Evolutionary conservation across 2,113 vertebrate species (phyloP).

Genomic region (Butorides virescens): DNA sequence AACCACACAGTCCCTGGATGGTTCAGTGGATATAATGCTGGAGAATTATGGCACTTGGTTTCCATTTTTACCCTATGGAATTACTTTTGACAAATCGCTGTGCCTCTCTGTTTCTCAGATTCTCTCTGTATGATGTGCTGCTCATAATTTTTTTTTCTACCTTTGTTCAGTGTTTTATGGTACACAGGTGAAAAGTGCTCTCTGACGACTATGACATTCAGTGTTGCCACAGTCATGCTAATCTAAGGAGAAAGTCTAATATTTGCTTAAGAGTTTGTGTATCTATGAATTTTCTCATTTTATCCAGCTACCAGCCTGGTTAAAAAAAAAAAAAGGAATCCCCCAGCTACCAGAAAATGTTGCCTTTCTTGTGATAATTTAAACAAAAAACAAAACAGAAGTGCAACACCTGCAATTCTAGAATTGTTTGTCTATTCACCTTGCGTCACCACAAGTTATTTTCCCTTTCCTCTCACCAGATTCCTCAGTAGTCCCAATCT

Average conservation of each 20-base stretch:
- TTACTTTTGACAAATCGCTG: neutral
- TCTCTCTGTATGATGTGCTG: neutral
- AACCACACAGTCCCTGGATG: neutral
- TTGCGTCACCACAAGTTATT: neutral
- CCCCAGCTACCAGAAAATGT: neutral
- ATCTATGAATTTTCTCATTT: neutral
- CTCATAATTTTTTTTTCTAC: neutral
- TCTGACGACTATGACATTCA: neutral
- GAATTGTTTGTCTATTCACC: neutral
- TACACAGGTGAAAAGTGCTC: neutral
- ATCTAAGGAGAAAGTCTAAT: neutral
- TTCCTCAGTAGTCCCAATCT: neutral
- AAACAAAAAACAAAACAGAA: neutral
- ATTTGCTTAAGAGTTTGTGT: neutral
- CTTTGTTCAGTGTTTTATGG: neutral
- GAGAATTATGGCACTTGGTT: neutral
- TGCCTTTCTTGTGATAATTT: neutral
- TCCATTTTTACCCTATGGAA: neutral
- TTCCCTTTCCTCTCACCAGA: neutral
- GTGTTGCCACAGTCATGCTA: neutral
- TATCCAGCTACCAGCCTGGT: neutral
- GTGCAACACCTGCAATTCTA: neutral
- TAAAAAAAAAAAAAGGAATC: neutral
- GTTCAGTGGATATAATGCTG: neutral
- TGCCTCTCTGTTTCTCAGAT: neutral